Evolutionary conservation across 2,888 invertebrate species (phyloP), one percentile per base, ranked within the genome.

Genomic region (Tuberolachnus salignus): DNA sequence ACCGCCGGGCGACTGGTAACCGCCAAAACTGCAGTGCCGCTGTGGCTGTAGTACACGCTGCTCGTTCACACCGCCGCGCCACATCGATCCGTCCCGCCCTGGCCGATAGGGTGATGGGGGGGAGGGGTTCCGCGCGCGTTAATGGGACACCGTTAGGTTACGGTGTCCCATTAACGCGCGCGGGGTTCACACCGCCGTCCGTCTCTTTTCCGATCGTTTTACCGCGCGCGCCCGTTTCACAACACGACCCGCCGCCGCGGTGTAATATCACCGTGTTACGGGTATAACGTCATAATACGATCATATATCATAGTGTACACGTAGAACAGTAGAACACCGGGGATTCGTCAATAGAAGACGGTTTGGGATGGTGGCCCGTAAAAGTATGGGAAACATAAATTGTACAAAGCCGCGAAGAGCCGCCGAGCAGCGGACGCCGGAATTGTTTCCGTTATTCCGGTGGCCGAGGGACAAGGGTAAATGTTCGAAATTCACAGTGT

Each of bases 101-200:
- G 34, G 34, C 34, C 3, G 34, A 34, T 34, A 6, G 34, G 34
- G 34, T n/a, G n/a, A n/a, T n/a, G 34, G 34, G 34, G 34, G 3
- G 34, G 34, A 34, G 53, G 73, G 73, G 42, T 63, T 51, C 16
- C 51, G 23, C 51, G 63, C 63, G 61, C 63, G 63, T 73, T 51
- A 73, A 73, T 26, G 73, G 73, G 21, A 63, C 51, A 19, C 72
- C 72, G 26, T 72, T 61, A 72, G n/a, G n/a, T n/a, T n/a, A 61
- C 59, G 71, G n/a, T n/a, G n/a, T n/a, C n/a, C n/a, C n/a, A n/a
- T n/a, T n/a, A n/a, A n/a, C 71, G 71, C 61, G 72, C 61, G 72
- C 49, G 72, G 51, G 34, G 61, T 21, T 61, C 34, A 51, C 59
- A 6, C 46, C 71, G n/a, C 9, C 73, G 11, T 42, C 9, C 73